Evolutionary conservation across 2,113 vertebrate species (phyloP).

Genomic region (Oenanthe melanoleuca): DNA sequence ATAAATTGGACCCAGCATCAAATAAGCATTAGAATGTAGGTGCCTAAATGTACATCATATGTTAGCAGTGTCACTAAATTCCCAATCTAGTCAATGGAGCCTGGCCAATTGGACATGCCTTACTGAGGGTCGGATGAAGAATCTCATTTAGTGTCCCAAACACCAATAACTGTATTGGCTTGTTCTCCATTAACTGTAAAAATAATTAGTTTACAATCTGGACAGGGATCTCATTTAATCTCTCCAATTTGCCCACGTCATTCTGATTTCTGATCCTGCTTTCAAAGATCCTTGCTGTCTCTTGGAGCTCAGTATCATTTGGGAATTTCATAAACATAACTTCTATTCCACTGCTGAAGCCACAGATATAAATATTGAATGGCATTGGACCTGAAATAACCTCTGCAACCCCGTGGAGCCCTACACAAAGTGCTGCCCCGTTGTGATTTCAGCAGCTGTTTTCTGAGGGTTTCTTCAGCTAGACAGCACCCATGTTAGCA

Average conservation of each 20-base stretch:
- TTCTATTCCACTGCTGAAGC: neutral
- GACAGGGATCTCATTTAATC: neutral
- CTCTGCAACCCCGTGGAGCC: neutral
- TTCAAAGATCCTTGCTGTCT: neutral
- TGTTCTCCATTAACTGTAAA: neutral
- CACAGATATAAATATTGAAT: neutral
- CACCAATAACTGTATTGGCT: neutral
- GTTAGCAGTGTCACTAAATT: neutral
- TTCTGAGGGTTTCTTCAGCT: neutral
- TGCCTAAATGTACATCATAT: neutral
- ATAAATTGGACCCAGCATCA: neutral
- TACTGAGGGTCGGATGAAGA: neutral
- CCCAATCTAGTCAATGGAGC: neutral
- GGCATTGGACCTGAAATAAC: neutral
- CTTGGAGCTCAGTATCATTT: neutral
- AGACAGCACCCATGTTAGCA: neutral
- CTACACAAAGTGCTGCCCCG: neutral
- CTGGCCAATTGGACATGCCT: neutral
- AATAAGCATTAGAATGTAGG: neutral
- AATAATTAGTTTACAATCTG: slow-evolving; percentile 34
- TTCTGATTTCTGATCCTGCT: slow-evolving; percentile 6
- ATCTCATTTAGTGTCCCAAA: neutral
- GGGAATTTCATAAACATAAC: neutral
- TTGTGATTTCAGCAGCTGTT: neutral
- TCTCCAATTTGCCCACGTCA: neutral